Base-by-base conservation (phyloP, 2,888 invertebrate species). In the Tachystola acroxantha region DNA sequence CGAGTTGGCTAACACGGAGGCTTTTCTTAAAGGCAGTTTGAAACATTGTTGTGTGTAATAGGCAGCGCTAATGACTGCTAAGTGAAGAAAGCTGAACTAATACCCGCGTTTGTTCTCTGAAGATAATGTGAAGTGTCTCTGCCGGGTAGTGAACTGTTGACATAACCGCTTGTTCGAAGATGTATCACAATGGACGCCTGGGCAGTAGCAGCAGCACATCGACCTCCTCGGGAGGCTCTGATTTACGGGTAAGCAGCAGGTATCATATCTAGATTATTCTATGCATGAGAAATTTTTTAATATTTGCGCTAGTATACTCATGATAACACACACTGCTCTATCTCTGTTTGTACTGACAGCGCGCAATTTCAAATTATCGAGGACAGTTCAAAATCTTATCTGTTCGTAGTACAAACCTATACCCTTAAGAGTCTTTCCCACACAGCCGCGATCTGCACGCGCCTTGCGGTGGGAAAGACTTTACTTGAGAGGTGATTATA, bases 201-300 rank as follows among this genome's bases (percentile, higher is more conserved):
- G 69, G 57, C 25, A 57, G 70, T 25, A 65, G 65, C 48, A 74
- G 72, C 53, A 79, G 73, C 46, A 76, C 68, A 10, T 81, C 84
- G 1, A 80, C 81, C 1, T 82, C 85, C 2, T 84, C 81, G 13
- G 81, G 78, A 14, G 76, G 74, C 43, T 79, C 84, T 1, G 82
- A 85, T 49, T 51, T 79, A 25, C 65, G 74, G 80, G 85, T 86
- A 72, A 70, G n/a, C n/a, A n/a, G n/a, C n/a, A n/a, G n/a, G n/a
- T n/a, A n/a, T n/a, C n/a, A 56, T 63, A 36, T 27, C 19, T 11
- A 25, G n/a, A n/a, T n/a, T n/a, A n/a, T n/a, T n/a, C n/a, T n/a
- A n/a, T n/a, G n/a, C n/a, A 7, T 20, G 4, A 4, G 4, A 6
- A 20, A 20, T 20, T 20, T 11, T 25, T 7, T 32, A 3, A 28